Evolutionary conservation across 2,797 vertebrate genomes (phyloP), one percentile per base, ranked within the genome.

Genomic region (Fratercula arctica): DNA sequence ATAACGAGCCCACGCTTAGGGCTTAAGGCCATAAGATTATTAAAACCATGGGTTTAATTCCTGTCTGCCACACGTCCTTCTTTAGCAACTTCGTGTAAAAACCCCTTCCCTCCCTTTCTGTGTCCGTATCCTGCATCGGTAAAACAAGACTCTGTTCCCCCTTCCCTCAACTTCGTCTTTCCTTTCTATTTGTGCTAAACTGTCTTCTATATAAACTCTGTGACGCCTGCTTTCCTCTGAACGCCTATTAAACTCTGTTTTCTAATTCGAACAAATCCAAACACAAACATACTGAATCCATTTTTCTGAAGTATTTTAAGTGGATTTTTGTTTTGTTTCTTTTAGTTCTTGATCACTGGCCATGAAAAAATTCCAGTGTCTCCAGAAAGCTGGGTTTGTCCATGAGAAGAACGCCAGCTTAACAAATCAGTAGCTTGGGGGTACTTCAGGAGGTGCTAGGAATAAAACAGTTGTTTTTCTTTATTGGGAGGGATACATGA

Each of bases 401-500:
- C 64, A 31, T 84, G 96, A 97, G 96, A 96, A 97, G 94, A 92
- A 95, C 87, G 95, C 92, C 96, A 97, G 93, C 85, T 95, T 96
- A 96, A 98, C 96, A 97, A 95, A 97, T 96, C 96, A 96, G 97
- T 96, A 95, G 96, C 97, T 98, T 95, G 95, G 80, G 97, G 95
- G 92, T 94, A 96, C 96, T 97, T 97, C 91, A 57, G 83, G 96
- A 97, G 96, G 96, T 95, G 91, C 67, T 94, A 92, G 87, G 93
- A 97, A 97, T 67, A 85, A 94, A 96, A 93, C 96, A 97, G 96
- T 92, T 97, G 95, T 89, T 97, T 95, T 78, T 83, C 93, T 96
- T 97, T 95, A 94, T 15, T 95, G 95, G 87, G 95, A 94, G 78
- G 89, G 92, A 97, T 84, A 95, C 91, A 70, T 39, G 82, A 97